phyloP scores from a whole-genome alignment of 2,797 vertebrate species.

The Psittacula echo region DNA sequence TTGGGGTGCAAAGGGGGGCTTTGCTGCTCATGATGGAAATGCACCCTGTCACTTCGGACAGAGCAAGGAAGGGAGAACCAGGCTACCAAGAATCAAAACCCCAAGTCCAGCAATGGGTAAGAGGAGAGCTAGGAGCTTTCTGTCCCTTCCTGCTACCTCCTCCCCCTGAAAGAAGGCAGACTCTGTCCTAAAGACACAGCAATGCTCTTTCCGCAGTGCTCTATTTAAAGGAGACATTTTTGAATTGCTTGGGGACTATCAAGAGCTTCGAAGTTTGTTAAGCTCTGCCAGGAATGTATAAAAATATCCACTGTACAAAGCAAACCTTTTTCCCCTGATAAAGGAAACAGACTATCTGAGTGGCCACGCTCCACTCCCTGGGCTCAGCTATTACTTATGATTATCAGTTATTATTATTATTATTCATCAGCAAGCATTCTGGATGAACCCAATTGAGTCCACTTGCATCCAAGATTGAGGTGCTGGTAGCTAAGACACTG shows the following conservation, averaged over 20 bases:
- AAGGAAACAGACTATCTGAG: background rate
- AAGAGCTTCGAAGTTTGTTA: constrained; percentile 11
- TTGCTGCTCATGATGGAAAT: background rate
- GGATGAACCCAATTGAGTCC: accelerated
- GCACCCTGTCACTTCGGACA: background rate
- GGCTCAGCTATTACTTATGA: background rate
- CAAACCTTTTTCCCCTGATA: background rate
- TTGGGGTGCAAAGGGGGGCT: accelerated
- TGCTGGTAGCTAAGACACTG: background rate
- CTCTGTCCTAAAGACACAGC: constrained; percentile 6
- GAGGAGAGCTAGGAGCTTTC: background rate
- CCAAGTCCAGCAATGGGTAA: background rate
- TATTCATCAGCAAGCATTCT: accelerated
- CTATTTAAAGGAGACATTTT: constrained; percentile 25
- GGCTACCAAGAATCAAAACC: background rate
- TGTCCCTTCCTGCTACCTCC: background rate
- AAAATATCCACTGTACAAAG: background rate
- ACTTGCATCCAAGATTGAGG: background rate
- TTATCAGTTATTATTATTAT: background rate
- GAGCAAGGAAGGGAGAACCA: background rate
- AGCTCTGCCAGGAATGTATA: background rate
- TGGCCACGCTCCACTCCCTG: background rate
- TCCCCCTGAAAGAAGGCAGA: constrained; percentile 15
- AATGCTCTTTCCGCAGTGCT: background rate
- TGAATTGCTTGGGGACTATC: background rate